Evolutionary conservation across 1,140 invertebrate genomes (phyloP).

Genomic region (Papilio dardanus): DNA sequence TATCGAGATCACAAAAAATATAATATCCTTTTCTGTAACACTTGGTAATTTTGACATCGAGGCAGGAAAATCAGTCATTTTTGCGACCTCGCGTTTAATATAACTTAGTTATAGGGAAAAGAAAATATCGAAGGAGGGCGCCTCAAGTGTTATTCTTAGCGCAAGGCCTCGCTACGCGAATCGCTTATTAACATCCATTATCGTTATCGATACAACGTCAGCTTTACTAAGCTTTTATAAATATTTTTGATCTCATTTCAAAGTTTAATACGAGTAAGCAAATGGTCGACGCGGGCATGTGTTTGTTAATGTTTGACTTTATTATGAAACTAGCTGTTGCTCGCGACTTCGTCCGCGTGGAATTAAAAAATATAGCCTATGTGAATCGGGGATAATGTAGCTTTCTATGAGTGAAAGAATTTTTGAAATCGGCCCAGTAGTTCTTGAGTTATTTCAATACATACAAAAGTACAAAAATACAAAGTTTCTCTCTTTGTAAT

Average conservation of each 20-base stretch:
- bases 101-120: conserved; percentile 18
- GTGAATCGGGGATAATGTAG: too few relatives aligned
- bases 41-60: not conserved
- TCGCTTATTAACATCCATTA: conserved; percentile 22
- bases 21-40: not conserved
- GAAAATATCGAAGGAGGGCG: conserved; percentile 13
- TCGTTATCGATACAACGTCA: conserved; percentile 8
- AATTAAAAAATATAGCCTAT: too few relatives aligned
- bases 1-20: not conserved
- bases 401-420: too few relatives aligned
- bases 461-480: too few relatives aligned
- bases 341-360: too few relatives aligned
- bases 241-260: conserved; percentile 5
- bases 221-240: conserved; percentile 2
- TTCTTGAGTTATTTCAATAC: too few relatives aligned
- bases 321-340: too few relatives aligned
- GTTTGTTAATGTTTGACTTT: not conserved
- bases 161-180: conserved; percentile 20
- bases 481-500: too few relatives aligned
- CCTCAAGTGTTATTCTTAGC: conserved; percentile 11
- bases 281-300: not conserved
- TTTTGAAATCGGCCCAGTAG: too few relatives aligned
- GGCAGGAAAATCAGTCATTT: conserved; percentile 1
- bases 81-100: conserved; percentile 10
- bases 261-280: not conserved